Base-by-base conservation (phyloP, 2,888 invertebrate genomes). In the Xylota sylvarum region DNA sequence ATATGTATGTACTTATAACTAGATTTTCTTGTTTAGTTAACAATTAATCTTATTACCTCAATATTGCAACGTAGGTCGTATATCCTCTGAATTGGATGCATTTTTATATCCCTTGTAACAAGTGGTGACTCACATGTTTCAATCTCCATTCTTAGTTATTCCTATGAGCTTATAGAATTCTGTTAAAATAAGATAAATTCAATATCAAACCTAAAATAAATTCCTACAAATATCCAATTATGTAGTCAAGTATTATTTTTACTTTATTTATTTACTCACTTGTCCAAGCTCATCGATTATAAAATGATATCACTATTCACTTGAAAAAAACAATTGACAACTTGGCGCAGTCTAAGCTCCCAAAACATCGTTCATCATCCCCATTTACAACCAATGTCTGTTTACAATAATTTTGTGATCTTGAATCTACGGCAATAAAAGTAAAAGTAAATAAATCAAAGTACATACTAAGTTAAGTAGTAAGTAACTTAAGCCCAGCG, bases 361-460 rank as follows among this genome's bases (percentile, higher is more conserved):
- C 7, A 10, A 37, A 58, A n/a, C 46, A 30, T 30, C 14, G 7
- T 14, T 1, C 14, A 32, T 32, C 10, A 35, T 1, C 14, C 17
- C 14, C 10, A 35, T 65, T 58, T 67, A 48, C 48, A 32, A 30
- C n/a, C n/a, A 7, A 23, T 5, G 52, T 65, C 32, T 48, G 4
- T 67, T 52, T 32, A 23, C 35, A 50, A 43, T 6, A 14, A 27
- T 30, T 46, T 14, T 48, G 10, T 56, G 69, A 58, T 69, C 79
- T 69, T 69, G 19, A 67, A 43, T 5, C 6, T 1, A 43, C 43
- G 43, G 43, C 52, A n/a, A 73, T 46, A 78, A 72, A 78, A 60
- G 65, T 52, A 78, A 67, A 67, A 67, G 69, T 46, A 76, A 76
- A 82, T 62, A 82, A 81, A 69, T 69, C 55, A 43, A 81, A 62